Conservation (phyloP, 2,113 vertebrate species). For the Kryptolebias marmoratus region DNA sequence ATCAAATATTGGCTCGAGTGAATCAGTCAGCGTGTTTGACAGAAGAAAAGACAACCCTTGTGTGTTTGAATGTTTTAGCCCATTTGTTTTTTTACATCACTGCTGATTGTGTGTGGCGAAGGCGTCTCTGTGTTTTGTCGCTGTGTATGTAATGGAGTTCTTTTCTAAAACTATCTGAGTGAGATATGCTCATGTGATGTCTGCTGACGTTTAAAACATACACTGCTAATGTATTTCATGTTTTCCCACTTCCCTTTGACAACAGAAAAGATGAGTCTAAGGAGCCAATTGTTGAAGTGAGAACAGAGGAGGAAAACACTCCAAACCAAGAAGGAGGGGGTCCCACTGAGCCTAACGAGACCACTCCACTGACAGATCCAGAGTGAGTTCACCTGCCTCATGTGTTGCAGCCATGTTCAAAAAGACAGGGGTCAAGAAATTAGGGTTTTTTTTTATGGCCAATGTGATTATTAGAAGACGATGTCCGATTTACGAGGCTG, state of each 20-base stretch:
- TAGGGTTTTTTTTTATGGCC: too few species aligned
- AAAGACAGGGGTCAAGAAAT: neutral
- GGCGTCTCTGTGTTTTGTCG: neutral
- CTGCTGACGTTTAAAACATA: neutral
- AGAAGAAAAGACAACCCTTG: neutral
- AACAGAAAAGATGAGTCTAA: conserved; percentile 98
- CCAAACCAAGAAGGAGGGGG: conserved; percentile 92
- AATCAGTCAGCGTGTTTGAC: conserved; percentile 8
- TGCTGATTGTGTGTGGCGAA: neutral
- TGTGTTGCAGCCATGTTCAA: neutral
- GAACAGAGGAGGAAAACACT: conserved; percentile 91
- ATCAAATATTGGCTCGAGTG: conserved; percentile 21
- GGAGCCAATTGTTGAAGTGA: conserved; percentile 97
- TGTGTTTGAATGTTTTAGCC: neutral
- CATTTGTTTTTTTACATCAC: neutral
- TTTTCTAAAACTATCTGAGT: neutral
- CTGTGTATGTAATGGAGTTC: too few species aligned
- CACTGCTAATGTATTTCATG: neutral
- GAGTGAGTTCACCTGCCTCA: conserved; percentile 83
- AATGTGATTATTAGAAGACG: too few species aligned
- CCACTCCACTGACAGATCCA: conserved; percentile 94
- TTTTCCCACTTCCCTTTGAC: neutral
- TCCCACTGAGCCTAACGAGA: conserved; percentile 95
- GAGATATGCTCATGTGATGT: neutral
- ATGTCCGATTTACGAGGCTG: too few species aligned